Evolutionary conservation across 2,113 vertebrate genomes (phyloP).

Genomic region (Muntiacus muntjak): DNA sequence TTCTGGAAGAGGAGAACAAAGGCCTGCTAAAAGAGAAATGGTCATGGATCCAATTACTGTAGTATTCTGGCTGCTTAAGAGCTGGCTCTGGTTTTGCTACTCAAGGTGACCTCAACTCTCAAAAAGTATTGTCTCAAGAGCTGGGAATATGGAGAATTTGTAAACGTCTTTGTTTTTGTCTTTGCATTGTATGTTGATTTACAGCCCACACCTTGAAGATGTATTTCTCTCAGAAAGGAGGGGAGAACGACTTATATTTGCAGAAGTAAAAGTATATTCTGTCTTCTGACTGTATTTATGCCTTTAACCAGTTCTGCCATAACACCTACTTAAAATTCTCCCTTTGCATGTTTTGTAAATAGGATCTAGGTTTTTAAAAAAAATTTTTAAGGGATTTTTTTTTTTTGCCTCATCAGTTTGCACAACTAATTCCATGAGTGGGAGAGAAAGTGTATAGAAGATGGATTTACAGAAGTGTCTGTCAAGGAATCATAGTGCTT

Average conservation of each 20-base stretch:
- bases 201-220: not conserved
- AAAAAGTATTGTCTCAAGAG: not conserved
- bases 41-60: accelerated
- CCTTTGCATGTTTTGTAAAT: not conserved
- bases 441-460: not conserved
- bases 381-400: not conserved
- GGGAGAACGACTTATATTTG: not conserved
- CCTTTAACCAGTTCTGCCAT: not conserved
- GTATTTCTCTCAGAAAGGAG: not conserved
- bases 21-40: not conserved
- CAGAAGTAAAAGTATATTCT: not conserved
- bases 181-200: not conserved
- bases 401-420: not conserved
- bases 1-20: not conserved
- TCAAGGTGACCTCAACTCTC: not conserved
- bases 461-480: not conserved
- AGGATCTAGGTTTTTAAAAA: not conserved
- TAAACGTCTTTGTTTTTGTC: not conserved
- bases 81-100: not conserved
- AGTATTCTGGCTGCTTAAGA: not conserved
- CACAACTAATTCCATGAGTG: not conserved
- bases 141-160: not conserved
- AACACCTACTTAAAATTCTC: not conserved
- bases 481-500: not conserved
- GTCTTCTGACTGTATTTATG: accelerated